Conservation (phyloP, 2,888 invertebrate genomes). For the Arge pagana region DNA sequence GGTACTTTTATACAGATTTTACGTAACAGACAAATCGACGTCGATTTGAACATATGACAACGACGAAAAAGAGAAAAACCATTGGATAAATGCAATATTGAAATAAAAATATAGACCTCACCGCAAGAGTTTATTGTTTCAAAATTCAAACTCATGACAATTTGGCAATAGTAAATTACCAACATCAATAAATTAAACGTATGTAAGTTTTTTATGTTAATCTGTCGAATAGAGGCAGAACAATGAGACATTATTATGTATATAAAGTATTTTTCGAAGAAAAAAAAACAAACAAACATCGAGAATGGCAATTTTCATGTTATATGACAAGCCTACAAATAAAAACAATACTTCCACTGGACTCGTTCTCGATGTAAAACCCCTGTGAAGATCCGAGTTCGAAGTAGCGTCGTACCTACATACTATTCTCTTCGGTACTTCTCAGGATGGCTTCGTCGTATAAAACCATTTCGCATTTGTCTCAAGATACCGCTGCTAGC, state of each 20-base stretch:
- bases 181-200: slow-evolving; percentile 12
- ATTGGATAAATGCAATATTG: too few relatives aligned
- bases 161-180: too few relatives aligned
- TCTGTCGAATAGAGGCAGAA: not conserved
- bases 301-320: not conserved
- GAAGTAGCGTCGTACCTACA: not conserved
- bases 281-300: not conserved
- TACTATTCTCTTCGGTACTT: slow-evolving; percentile 8
- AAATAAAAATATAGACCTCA: too few relatives aligned
- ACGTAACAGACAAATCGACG: too few relatives aligned
- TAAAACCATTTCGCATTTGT: slow-evolving; percentile 21
- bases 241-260: slow-evolving; percentile 20
- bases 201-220: slow-evolving; percentile 17
- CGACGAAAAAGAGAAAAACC: too few relatives aligned
- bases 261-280: slow-evolving; percentile 23
- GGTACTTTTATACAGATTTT: too few relatives aligned
- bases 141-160: too few relatives aligned
- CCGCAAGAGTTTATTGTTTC: too few relatives aligned
- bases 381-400: not conserved
- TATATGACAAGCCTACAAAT: not conserved
- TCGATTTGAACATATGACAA: too few relatives aligned
- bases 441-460: slow-evolving; percentile 15
- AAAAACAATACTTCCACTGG: not conserved
- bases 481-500: slow-evolving; percentile 9
- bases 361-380: slow-evolving; percentile 1